Evolutionary conservation across 2,888 invertebrate genomes (phyloP).

Genomic region (Heliothis peltigera): DNA sequence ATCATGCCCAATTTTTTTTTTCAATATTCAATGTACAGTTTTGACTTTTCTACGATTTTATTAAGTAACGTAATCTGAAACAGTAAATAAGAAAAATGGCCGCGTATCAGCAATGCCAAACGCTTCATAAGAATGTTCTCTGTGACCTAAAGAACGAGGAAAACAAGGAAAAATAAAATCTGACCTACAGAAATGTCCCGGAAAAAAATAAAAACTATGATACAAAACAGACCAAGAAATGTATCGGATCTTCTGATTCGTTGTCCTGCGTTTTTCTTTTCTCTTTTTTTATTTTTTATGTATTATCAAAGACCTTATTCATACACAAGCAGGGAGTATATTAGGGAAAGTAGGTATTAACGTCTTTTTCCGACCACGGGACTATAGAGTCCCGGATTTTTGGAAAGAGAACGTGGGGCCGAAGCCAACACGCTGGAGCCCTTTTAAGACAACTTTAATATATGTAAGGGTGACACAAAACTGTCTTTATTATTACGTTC

Average conservation of each 20-base stretch:
- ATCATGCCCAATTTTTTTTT: too few species aligned
- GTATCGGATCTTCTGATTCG: constrained; percentile 50
- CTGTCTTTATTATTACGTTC: too few species aligned
- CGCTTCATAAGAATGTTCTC: constrained; percentile 57
- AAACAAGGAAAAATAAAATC: constrained; percentile 59
- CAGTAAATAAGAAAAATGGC: constrained; percentile 59
- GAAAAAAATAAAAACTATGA: constrained; percentile 59
- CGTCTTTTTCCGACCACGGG: too few species aligned
- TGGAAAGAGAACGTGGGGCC: too few species aligned
- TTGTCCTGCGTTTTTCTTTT: constrained; percentile 31
- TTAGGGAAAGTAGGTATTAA: not conserved
- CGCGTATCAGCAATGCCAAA: constrained; percentile 58
- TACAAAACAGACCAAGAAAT: constrained; percentile 49
- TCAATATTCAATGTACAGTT: too few species aligned
- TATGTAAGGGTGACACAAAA: too few species aligned
- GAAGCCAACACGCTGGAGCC: too few species aligned
- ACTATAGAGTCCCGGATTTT: too few species aligned
- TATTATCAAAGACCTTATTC: not conserved
- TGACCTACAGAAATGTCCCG: constrained; percentile 54
- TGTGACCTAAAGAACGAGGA: constrained; percentile 40
- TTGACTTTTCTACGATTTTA: too few species aligned
- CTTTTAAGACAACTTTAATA: too few species aligned
- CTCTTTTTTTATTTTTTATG: constrained; percentile 20
- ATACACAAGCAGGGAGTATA: not conserved
- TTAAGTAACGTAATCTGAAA: constrained; percentile 44